These are phyloP conservation scores for Centruroides sculpturatus DNA, from an alignment of 1,140 invertebrate genomes.

Conservation along the genomic window DNA sequence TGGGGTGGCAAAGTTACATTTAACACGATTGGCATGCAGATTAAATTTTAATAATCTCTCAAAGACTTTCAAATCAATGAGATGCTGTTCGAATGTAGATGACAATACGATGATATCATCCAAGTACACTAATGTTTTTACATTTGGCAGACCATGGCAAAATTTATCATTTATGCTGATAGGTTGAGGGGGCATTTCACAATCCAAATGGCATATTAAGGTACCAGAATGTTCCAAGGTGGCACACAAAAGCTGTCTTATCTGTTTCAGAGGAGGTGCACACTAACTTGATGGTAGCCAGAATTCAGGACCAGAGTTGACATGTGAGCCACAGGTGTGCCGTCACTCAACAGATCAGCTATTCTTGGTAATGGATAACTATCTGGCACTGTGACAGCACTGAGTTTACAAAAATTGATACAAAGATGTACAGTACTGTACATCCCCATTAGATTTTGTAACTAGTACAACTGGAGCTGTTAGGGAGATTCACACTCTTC, in stretches of 20 bases:
- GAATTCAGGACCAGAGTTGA: neutral
- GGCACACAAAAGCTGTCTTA: conserved; percentile 23
- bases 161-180: too few species aligned
- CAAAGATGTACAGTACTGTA: neutral
- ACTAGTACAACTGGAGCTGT: conserved; percentile 16
- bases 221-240: too few species aligned
- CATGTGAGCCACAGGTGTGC: neutral
- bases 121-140: too few species aligned
- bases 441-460: conserved; percentile 2
- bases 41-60: too few species aligned
- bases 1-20: too few species aligned
- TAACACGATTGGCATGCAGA: too few species aligned
- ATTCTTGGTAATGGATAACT: conserved; percentile 1
- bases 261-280: conserved; percentile 21
- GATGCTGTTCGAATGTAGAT: too few species aligned
- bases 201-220: too few species aligned
- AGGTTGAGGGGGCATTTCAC: too few species aligned
- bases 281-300: neutral
- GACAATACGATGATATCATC: too few species aligned
- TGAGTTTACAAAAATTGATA: conserved; percentile 12
- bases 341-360: neutral
- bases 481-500: conserved; percentile 13
- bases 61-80: too few species aligned
- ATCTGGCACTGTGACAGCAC: neutral
- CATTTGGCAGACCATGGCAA: too few species aligned